These are phyloP conservation scores for Temnothorax longispinosus DNA, from an alignment of 1,140 invertebrate genomes.

Conservation along the genomic window DNA sequence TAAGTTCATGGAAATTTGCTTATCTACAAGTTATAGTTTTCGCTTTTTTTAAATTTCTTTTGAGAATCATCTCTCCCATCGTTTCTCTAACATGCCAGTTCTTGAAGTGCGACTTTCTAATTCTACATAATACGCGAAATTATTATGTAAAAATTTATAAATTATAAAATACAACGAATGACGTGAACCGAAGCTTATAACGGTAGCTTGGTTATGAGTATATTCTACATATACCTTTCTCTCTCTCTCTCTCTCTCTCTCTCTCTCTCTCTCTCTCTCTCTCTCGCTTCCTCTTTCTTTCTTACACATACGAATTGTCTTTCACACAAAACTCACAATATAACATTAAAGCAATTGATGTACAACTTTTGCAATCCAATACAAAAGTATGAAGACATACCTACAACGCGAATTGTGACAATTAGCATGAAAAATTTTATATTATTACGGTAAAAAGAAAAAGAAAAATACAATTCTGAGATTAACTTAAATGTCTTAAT, in stretches of 20 bases:
- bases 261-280: conserved; percentile 9
- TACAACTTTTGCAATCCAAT: conserved; percentile 39
- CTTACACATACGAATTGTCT: conserved; percentile 37
- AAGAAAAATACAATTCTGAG: conserved; percentile 41
- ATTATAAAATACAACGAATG: conserved; percentile 13
- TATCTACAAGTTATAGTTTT: conserved; percentile 36
- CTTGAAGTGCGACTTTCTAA: conserved; percentile 13
- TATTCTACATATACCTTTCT: not conserved
- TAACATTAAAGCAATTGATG: conserved; percentile 33
- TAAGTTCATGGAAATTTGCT: conserved; percentile 18
- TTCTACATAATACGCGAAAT: conserved; percentile 29
- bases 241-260: not conserved
- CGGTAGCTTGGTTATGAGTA: conserved; percentile 32
- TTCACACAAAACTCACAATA: conserved; percentile 42
- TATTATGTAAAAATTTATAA: conserved; percentile 55
- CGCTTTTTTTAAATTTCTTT: not conserved
- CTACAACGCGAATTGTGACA: conserved; percentile 19
- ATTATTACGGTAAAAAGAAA: conserved; percentile 56
- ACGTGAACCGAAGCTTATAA: not conserved
- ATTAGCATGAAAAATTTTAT: conserved; percentile 53
- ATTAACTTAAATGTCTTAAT: conserved; percentile 56
- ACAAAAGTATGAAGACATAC: conserved; percentile 47
- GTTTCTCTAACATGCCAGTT: conserved; percentile 13
- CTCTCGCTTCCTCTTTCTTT: conserved; percentile 36
- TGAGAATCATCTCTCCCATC: conserved; percentile 30